Base-by-base conservation (phyloP, 2,113 vertebrate species). In the Smithornis capensis region DNA sequence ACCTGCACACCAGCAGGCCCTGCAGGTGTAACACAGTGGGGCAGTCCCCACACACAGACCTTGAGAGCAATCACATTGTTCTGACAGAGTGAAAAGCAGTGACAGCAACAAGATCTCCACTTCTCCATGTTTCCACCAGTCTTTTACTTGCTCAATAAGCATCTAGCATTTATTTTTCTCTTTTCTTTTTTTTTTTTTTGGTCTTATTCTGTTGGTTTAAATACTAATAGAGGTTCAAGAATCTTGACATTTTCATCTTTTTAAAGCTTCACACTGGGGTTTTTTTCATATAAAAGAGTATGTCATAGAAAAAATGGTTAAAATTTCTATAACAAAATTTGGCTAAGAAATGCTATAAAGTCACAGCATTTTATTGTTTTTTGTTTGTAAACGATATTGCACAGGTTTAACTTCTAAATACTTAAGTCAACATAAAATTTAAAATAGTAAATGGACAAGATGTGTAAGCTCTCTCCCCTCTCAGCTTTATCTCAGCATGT, bases 1-100 rank as follows among this genome's bases (percentile, higher is more conserved):
- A 27, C 12, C 35, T 52, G 62, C 1, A 8, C 23, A 14, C 59
- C 31, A 31, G 12, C n/a, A 57, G 56, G 33, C 19, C 29, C 52
- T 8, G 25, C 2, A 4, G 50, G 13, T 18, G 17, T 5, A 38
- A 31, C 45, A 7, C 2, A 1, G 27, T 0, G 0, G 35, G 31
- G 29, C 2, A 1, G 6, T 5, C 60, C 16, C 29, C 31, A 42
- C 38, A 74, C 27, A 31, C 25, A 37, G 64, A 57, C 35, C 27
- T 33, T 4, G 7, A 75, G 22, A 78, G 23, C 49, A 68, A 15
- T 14, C 2, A 0, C 3, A 40, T 4, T 0, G 0, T 18, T 53
- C 52, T 8, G 14, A 42, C 0, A 2, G 31, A 84, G 42, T 0
- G 5, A 19, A 49, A 79, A n/a, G 23, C 42, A 74, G 12, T 1